These are phyloP conservation scores for Sepiola atlantica DNA, from an alignment of 2,888 invertebrate species.

Conservation along the genomic window DNA sequence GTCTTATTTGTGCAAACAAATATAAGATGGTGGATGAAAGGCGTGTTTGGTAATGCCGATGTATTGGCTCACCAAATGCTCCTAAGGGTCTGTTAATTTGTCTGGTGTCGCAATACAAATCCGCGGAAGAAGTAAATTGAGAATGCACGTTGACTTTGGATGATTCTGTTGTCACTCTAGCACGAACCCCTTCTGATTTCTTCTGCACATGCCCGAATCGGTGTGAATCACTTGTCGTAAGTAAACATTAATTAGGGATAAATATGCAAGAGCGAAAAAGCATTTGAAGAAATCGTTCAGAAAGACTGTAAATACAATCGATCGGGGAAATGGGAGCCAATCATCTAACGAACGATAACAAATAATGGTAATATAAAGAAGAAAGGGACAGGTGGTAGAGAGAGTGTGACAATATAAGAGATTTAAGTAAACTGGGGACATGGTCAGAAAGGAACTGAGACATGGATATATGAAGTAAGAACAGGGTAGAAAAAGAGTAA, in stretches of 20 bases:
- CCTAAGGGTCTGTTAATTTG: neutral
- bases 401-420: no score
- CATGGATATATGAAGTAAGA: no score
- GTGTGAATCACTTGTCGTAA: neutral
- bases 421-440: no score
- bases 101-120: neutral
- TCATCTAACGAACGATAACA: no score
- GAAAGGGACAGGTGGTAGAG: no score
- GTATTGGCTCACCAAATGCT: neutral
- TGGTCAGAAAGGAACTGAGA: no score
- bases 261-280: neutral
- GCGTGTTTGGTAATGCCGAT: neutral
- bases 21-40: neutral
- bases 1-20: neutral
- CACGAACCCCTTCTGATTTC: neutral
- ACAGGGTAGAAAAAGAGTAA: no score
- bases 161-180: neutral
- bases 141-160: neutral
- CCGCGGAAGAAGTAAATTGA: neutral
- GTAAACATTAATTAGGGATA: constrained; percentile 15
- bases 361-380: no score
- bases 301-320: no score
- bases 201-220: neutral
- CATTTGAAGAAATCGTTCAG: no score
- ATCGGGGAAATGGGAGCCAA: no score